These are phyloP conservation scores for Montifringilla adamsi DNA, from an alignment of 2,113 vertebrate genomes.

Conservation along the genomic window DNA sequence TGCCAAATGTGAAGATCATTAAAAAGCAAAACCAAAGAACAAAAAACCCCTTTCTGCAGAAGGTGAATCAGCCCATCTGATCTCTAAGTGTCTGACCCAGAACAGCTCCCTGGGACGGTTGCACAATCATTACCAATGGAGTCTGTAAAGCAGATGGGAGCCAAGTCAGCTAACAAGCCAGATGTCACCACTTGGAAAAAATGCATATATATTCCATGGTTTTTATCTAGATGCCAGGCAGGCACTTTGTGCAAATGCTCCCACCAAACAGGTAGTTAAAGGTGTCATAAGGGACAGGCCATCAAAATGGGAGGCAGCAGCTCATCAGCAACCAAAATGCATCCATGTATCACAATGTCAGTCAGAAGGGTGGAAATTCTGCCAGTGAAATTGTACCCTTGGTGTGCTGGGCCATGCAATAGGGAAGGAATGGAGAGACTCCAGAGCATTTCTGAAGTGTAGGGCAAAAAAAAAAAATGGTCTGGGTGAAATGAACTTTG, in stretches of 20 bases:
- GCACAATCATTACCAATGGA: background rate
- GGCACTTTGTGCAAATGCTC: background rate
- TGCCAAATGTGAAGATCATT: background rate
- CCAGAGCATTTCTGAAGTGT: background rate
- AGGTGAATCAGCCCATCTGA: background rate
- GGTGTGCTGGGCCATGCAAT: background rate
- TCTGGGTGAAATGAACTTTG: background rate
- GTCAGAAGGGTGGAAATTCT: background rate
- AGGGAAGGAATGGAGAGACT: background rate
- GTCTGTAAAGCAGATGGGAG: background rate
- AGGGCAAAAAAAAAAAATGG: background rate
- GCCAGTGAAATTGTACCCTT: background rate
- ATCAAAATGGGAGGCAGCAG: background rate
- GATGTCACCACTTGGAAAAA: slow-evolving; percentile 23
- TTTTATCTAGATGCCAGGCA: slow-evolving; percentile 47
- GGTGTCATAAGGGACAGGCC: background rate
- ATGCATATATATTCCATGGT: background rate
- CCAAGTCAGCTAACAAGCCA: slow-evolving; percentile 51
- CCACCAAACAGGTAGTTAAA: background rate
- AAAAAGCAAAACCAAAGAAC: background rate
- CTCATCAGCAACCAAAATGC: background rate
- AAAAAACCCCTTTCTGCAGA: background rate
- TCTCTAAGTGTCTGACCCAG: background rate
- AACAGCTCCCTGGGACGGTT: background rate
- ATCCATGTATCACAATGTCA: background rate